phyloP scores from a whole-genome alignment of 2,888 invertebrate species.

The Octonoba sinensis region DNA sequence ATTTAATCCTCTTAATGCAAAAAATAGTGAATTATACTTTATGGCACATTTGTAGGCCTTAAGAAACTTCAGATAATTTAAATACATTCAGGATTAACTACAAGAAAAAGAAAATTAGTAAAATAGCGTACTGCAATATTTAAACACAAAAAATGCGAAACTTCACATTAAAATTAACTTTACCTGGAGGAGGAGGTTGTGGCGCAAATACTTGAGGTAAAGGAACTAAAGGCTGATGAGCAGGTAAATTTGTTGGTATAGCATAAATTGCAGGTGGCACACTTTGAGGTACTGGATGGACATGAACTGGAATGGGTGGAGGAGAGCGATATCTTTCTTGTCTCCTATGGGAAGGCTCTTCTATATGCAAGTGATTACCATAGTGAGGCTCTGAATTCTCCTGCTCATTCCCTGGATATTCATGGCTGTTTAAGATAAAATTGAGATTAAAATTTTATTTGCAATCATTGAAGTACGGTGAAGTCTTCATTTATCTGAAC shows the following conservation, averaged over 20 bases:
- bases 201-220: conserved; percentile 38
- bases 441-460: no score
- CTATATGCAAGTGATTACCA: conserved; percentile 16
- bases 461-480: no score
- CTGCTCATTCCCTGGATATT: conserved; percentile 13
- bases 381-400: conserved; percentile 13
- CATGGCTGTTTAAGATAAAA: background rate
- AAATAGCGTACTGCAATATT: no score
- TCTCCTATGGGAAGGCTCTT: conserved; percentile 27
- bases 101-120: no score
- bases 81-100: no score
- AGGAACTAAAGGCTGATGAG: conserved; percentile 5
- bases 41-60: no score
- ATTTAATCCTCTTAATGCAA: no score
- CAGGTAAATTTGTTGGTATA: background rate
- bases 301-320: conserved; percentile 17
- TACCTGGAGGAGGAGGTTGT: conserved; percentile 61
- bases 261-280: conserved; percentile 17
- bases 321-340: conserved; percentile 35
- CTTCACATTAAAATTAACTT: background rate
- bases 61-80: no score
- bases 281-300: conserved; percentile 22
- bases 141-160: no score
- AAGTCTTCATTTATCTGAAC: no score
- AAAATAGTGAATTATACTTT: no score